Evolutionary conservation across 2,888 invertebrate genomes (phyloP).

Genomic region (Callosobruchus maculatus): DNA sequence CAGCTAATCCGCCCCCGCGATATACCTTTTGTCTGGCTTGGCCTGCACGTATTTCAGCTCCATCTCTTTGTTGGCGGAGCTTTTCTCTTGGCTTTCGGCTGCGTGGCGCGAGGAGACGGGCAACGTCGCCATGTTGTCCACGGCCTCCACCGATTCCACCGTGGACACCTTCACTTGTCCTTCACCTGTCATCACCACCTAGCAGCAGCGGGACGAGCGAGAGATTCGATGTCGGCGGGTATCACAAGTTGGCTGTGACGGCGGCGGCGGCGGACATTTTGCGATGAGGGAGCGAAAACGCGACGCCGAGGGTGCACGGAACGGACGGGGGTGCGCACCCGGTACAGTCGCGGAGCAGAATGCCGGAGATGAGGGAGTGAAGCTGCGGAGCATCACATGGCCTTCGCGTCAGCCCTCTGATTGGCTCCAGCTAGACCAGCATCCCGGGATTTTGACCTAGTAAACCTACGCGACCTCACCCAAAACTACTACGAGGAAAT

Average conservation of each 20-base stretch:
- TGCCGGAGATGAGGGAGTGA: slow-evolving; percentile 37
- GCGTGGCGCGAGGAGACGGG: slow-evolving; percentile 74
- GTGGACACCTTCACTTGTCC: slow-evolving; percentile 76
- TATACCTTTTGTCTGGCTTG: slow-evolving; percentile 79
- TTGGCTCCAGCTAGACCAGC: slow-evolving; percentile 40
- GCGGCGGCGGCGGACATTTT: not conserved
- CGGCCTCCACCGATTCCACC: slow-evolving; percentile 77
- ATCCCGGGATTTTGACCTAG: slow-evolving; percentile 51
- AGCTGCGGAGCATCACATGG: slow-evolving; percentile 47
- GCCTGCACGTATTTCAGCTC: slow-evolving; percentile 81
- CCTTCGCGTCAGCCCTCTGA: slow-evolving; percentile 32
- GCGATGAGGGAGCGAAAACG: not conserved
- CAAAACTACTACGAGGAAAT: slow-evolving; percentile 20
- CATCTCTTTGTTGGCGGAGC: slow-evolving; percentile 83
- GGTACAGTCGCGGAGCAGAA: slow-evolving; percentile 26
- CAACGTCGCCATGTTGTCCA: slow-evolving; percentile 83
- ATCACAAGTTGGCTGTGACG: not conserved
- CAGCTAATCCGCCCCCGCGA: not conserved
- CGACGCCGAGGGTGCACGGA: not conserved
- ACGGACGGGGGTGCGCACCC: not conserved
- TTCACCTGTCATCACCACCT: slow-evolving; percentile 55
- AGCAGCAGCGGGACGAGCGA: slow-evolving; percentile 48
- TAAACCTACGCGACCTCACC: slow-evolving; percentile 49
- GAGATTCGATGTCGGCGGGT: not conserved
- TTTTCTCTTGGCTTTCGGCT: slow-evolving; percentile 70